Conservation (phyloP, 2,113 vertebrate genomes). For the Typhlomys cinereus region DNA sequence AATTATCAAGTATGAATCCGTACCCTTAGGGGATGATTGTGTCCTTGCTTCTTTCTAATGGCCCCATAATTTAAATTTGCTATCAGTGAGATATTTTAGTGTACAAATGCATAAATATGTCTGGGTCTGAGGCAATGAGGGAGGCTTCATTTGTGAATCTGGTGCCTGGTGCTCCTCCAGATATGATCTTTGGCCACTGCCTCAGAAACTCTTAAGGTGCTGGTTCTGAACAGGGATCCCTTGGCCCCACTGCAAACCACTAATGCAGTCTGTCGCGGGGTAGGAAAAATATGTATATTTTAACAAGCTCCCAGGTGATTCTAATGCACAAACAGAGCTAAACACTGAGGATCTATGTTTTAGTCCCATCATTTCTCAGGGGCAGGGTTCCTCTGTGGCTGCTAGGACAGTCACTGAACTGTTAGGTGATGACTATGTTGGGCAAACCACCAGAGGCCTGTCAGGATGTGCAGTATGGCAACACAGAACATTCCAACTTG, state of each 20-base stretch:
- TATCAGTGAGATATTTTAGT: slow-evolving; percentile 46
- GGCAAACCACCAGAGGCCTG: slow-evolving; percentile 47
- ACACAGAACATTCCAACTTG: slow-evolving; percentile 34
- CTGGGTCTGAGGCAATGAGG: neutral
- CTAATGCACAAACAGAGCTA: neutral
- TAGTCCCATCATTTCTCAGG: slow-evolving; percentile 17
- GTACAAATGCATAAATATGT: slow-evolving; percentile 45
- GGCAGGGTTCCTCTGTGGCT: slow-evolving; percentile 2
- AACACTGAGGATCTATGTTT: slow-evolving; percentile 38
- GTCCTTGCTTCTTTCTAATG: slow-evolving; percentile 43
- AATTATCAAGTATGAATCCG: too few relatives aligned
- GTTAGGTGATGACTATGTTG: slow-evolving; percentile 36
- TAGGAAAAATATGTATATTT: neutral
- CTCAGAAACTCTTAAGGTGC: neutral
- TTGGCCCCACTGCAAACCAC: neutral
- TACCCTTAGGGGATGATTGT: slow-evolving; percentile 36
- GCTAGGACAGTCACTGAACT: neutral
- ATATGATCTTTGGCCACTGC: neutral
- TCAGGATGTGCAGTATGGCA: slow-evolving; percentile 46
- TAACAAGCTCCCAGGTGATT: slow-evolving; percentile 29
- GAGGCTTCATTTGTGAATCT: slow-evolving; percentile 17
- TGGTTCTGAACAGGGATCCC: neutral
- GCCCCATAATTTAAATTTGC: slow-evolving; percentile 39
- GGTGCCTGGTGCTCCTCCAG: slow-evolving; percentile 15
- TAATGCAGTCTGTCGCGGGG: neutral